Evolutionary conservation across 2,797 vertebrate genomes (phyloP).

Genomic region (Enoplosus armatus): DNA sequence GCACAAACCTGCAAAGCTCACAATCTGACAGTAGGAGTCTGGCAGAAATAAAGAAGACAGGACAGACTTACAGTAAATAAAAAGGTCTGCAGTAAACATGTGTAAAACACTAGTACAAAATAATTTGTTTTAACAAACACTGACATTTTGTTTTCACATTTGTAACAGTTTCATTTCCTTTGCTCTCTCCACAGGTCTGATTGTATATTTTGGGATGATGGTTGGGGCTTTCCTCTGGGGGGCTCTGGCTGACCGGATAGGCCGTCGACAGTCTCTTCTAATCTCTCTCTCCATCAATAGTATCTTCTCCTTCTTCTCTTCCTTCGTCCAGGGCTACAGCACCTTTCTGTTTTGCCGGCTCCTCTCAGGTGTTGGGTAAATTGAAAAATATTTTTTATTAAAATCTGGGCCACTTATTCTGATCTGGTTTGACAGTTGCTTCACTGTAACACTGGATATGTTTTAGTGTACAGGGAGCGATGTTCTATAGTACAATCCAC

Average conservation of each 20-base stretch:
- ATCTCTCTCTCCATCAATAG: slow-evolving; percentile 99
- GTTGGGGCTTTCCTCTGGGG: slow-evolving; percentile 98
- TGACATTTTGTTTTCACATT: neutral
- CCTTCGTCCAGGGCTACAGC: slow-evolving; percentile 98
- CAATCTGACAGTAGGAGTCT: neutral
- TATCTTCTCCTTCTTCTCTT: slow-evolving; percentile 98
- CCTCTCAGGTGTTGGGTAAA: slow-evolving; percentile 96
- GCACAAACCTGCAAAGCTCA: neutral
- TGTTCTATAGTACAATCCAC: neutral
- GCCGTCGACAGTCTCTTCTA: slow-evolving; percentile 95
- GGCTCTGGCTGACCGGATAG: slow-evolving; percentile 94
- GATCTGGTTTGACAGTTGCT: neutral
- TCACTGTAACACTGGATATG: neutral
- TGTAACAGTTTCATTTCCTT: neutral
- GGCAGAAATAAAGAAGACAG: neutral
- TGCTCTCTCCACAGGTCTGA: slow-evolving; percentile 88
- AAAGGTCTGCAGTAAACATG: neutral
- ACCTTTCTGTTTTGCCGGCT: slow-evolving; percentile 98
- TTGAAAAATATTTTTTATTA: neutral
- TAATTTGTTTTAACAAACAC: neutral
- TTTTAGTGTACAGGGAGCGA: neutral
- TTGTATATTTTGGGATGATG: slow-evolving; percentile 99
- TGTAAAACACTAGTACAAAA: neutral
- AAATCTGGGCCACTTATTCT: neutral
- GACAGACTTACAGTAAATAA: neutral